Base-by-base conservation (phyloP, 2,113 vertebrate genomes). In the Pandion haliaetus region DNA sequence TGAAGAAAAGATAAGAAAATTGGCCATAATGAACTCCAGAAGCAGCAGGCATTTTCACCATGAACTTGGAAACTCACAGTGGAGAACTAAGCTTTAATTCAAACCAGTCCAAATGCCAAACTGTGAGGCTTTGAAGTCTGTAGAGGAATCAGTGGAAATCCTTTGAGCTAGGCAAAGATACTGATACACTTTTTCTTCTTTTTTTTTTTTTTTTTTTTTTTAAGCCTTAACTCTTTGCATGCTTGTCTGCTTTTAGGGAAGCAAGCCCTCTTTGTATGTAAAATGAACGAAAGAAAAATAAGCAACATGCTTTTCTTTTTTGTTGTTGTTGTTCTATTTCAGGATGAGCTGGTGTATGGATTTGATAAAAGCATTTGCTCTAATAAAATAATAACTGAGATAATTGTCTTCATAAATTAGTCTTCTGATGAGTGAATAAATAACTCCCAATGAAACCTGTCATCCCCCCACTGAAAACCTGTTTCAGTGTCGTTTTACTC, bases 1-100 rank as follows among this genome's bases (percentile, higher is more conserved):
- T 98, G 98, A 97, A 98, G 98, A 95, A 98, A 98, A 99, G 99
- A 99, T 99, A 99, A 99, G 99, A 99, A 99, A 99, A 99, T 99
- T 98, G 98, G 97, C 97, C 97, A 91, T 99, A 99, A 99, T 99
- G 98, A 99, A 99, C 99, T 98, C 98, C 99, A 99, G 99, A 99
- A 98, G 98, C 97, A 73, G 91, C 96, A 83, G 40, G 98, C 97
- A 98, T 98, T 98, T 98, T 98, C 98, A 98, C 99, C 98, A 95
- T 98, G 96, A 99, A 99, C 98, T 98, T 98, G 97, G 98, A 99
- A 98, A 98, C 93, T 83, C 52, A 17, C 98, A 96, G 92, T 98
- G 95, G 98, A 98, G 98, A 98, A 98, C 98, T 98, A 97, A 98
- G 97, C 96, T 98, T 88, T 99, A 99, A 99, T 99, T 99, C 98